Evolutionary conservation across 2,797 vertebrate species (phyloP).

Genomic region (Esox lucius): DNA sequence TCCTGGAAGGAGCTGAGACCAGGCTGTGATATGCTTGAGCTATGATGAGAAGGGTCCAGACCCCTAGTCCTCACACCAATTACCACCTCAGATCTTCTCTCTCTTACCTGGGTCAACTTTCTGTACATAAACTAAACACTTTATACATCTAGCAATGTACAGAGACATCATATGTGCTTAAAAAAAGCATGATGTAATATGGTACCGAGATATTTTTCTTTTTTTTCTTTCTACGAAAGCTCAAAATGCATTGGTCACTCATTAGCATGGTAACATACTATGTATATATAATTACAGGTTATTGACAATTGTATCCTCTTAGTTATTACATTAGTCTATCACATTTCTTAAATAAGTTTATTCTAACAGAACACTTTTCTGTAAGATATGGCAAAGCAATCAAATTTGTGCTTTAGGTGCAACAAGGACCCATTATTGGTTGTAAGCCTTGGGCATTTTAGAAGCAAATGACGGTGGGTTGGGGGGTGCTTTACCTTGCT

Average conservation of each 20-base stretch:
- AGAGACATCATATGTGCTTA: conserved; percentile 6
- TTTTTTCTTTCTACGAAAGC: no score
- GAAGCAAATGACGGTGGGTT: conserved; percentile 68
- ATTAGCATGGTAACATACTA: not conserved
- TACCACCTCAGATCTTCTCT: conserved; percentile 67
- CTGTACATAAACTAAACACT: conserved; percentile 44
- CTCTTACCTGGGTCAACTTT: conserved; percentile 59
- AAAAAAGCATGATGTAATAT: conserved; percentile 32
- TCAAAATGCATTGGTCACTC: not conserved
- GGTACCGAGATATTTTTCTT: no score
- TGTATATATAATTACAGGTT: not conserved
- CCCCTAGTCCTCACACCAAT: conserved; percentile 66
- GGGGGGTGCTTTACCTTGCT: conserved; percentile 63
- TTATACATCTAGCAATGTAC: conserved; percentile 36
- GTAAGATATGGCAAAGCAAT: not conserved
- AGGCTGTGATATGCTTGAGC: conserved; percentile 71
- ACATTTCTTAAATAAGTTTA: not conserved
- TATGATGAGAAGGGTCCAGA: conserved; percentile 75
- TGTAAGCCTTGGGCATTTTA: conserved; percentile 54
- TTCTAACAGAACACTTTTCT: not conserved
- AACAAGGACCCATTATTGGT: conserved; percentile 64
- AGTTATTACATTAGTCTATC: not conserved
- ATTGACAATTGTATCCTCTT: not conserved
- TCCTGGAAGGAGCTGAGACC: conserved; percentile 75
- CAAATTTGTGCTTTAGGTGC: conserved; percentile 52